Evolutionary conservation across 2,888 invertebrate genomes (phyloP), one percentile per base, ranked within the genome.

Genomic region (Parnassius smintheus): DNA sequence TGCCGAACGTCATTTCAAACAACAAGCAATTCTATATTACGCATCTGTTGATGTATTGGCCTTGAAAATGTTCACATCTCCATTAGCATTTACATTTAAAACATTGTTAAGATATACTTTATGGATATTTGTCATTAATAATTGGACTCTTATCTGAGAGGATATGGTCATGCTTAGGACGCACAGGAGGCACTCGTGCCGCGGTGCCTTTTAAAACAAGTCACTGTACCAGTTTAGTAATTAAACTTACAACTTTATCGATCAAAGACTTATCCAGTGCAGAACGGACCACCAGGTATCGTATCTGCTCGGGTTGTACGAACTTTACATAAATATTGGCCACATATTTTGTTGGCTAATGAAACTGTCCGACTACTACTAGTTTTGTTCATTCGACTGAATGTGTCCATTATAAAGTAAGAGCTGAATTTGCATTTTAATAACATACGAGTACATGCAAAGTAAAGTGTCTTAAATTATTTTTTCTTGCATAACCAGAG

Each of bases 181-280:
- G 22, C 56, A 51, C 46, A n/a, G 56, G 65, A 74, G 76, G 85
- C 82, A 11, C 57, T 54, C 83, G 84, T 84, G 80, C 77, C 80
- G 88, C 88, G 89, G 88, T 80, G 68, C 75, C 82, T 81, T 82
- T 88, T 86, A 80, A 83, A 78, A 76, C 77, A 67, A 72, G 72
- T 67, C 71, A 66, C 76, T 68, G 76, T 82, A 82, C 87, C 85
- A 85, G 88, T 86, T 87, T 80, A 83, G 87, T 83, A 90, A 91
- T 91, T 91, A 91, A 90, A 88, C 82, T 84, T 83, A 88, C 88
- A 87, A 83, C 86, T 89, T 91, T 91, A 91, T 91, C 86, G 87
- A 87, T 84, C 83, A 85, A 84, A 82, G 81, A 79, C 81, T 79
- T 83, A 74, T 81, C 82, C 82, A 81, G 76, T 79, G 75, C 74